Conservation (phyloP, 2,113 vertebrate species). For the Menura novaehollandiae region DNA sequence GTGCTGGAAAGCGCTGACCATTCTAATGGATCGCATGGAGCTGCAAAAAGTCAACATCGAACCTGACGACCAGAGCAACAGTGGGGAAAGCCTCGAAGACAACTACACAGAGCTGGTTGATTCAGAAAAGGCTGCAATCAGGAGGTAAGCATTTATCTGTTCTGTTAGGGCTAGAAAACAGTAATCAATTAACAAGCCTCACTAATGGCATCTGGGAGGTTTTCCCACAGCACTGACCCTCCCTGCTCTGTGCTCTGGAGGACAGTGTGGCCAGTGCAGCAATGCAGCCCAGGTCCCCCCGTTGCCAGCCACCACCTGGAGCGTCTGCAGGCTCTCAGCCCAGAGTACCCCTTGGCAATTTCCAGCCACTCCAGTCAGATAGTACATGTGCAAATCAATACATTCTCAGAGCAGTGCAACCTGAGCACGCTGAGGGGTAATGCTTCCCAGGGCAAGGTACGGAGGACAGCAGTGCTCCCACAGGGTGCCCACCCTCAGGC, state of each 20-base stretch:
- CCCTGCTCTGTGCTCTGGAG: no score
- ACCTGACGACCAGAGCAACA: conserved; percentile 83
- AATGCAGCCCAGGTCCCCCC: neutral
- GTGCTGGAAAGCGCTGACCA: conserved; percentile 59
- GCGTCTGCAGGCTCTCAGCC: neutral
- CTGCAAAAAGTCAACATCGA: conserved; percentile 85
- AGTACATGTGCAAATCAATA: neutral
- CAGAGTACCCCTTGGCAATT: neutral
- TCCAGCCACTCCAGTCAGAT: neutral
- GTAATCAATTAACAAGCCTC: neutral
- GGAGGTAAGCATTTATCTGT: conserved; percentile 72
- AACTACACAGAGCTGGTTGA: conserved; percentile 71
- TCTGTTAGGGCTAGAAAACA: neutral
- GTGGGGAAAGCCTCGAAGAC: conserved; percentile 84
- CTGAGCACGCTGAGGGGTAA: neutral
- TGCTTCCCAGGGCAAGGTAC: neutral
- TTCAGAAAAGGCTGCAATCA: conserved; percentile 82
- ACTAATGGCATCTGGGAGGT: neutral
- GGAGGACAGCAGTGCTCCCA: neutral
- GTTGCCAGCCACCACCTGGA: neutral
- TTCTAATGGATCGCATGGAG: conserved; percentile 88
- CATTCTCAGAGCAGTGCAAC: neutral
- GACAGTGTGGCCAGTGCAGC: neutral
- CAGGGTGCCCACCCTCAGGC: neutral
- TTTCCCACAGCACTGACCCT: neutral